These are phyloP conservation scores for Hylaeus anthracinus DNA, from an alignment of 1,140 invertebrate species.

Conservation along the genomic window DNA sequence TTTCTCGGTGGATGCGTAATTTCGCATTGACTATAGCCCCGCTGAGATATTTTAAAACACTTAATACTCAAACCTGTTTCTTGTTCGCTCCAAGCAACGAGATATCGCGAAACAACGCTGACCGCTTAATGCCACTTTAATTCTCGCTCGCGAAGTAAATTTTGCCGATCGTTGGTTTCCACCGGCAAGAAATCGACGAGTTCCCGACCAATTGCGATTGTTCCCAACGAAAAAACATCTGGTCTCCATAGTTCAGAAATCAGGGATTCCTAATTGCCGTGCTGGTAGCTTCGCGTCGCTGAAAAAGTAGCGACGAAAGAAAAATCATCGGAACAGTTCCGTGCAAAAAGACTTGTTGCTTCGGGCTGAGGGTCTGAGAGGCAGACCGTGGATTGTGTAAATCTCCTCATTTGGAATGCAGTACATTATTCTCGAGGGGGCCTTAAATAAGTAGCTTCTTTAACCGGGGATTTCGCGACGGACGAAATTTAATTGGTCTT, in stretches of 20 bases:
- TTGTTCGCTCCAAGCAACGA: neutral
- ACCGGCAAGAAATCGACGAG: neutral
- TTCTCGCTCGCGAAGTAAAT: neutral
- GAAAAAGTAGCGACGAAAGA: conserved; percentile 6
- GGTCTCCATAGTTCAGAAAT: conserved; percentile 3
- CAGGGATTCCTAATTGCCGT: conserved; percentile 22
- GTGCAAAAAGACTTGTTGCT: conserved; percentile 54
- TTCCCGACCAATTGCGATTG: neutral
- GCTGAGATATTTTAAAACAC: conserved; percentile 12
- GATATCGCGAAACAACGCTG: conserved; percentile 19
- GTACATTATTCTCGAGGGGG: conserved; percentile 56
- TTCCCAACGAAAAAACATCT: neutral
- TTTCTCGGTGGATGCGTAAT: conserved; percentile 19
- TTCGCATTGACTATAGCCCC: conserved; percentile 1
- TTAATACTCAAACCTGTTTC: conserved; percentile 37
- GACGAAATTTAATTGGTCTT: conserved; percentile 60
- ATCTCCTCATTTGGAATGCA: conserved; percentile 62
- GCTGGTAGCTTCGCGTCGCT: neutral
- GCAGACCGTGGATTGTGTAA: conserved; percentile 57
- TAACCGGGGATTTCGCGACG: conserved; percentile 29
- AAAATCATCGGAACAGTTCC: conserved; percentile 18
- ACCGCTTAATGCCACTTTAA: conserved; percentile 27
- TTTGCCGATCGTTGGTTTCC: neutral
- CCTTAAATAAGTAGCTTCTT: conserved; percentile 53
- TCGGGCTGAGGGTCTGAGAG: conserved; percentile 27